A percentile compares a stretch with the other conserved stretches of the same genome.
Conservation (phyloP, 2,113 vertebrate genomes). For the Rhizomys pruinosus region DNA sequence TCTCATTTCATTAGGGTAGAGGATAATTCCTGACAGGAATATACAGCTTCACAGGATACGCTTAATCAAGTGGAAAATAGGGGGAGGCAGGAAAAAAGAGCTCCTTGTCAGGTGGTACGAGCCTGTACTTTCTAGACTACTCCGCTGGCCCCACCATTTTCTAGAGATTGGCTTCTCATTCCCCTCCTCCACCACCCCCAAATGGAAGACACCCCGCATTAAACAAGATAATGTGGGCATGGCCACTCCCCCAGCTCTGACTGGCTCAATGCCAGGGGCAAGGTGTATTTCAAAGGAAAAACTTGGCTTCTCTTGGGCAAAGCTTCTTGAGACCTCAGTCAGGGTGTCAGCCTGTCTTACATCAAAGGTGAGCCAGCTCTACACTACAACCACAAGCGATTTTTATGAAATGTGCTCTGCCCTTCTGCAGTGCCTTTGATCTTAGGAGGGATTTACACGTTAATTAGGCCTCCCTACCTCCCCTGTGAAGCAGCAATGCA, state of each 20-base stretch:
- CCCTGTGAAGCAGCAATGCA: constrained; percentile 64
- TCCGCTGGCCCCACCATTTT: constrained; percentile 65
- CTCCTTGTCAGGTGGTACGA: constrained; percentile 87
- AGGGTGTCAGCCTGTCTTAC: constrained; percentile 74
- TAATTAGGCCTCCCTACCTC: constrained; percentile 78
- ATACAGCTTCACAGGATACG: constrained; percentile 91
- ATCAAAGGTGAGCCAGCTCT: constrained; percentile 79
- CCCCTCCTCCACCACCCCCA: not conserved
- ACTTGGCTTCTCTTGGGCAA: constrained; percentile 38
- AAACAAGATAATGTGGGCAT: not conserved
- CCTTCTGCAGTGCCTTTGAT: constrained; percentile 78
- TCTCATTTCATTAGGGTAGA: constrained; percentile 83
- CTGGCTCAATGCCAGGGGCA: constrained; percentile 63
- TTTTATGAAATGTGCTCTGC: constrained; percentile 80
- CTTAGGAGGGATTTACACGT: constrained; percentile 76
- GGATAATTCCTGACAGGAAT: constrained; percentile 87
- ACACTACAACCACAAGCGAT: constrained; percentile 72
- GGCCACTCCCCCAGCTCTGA: not conserved
- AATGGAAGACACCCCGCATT: constrained; percentile 13
- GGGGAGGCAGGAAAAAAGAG: constrained; percentile 86
- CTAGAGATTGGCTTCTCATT: constrained; percentile 65
- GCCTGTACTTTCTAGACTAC: constrained; percentile 86
- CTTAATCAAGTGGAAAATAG: constrained; percentile 91
- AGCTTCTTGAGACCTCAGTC: constrained; percentile 54
- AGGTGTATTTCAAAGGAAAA: constrained; percentile 75